Conservation (phyloP, 2,113 vertebrate species). For the Aspidoscelis tigris region DNA sequence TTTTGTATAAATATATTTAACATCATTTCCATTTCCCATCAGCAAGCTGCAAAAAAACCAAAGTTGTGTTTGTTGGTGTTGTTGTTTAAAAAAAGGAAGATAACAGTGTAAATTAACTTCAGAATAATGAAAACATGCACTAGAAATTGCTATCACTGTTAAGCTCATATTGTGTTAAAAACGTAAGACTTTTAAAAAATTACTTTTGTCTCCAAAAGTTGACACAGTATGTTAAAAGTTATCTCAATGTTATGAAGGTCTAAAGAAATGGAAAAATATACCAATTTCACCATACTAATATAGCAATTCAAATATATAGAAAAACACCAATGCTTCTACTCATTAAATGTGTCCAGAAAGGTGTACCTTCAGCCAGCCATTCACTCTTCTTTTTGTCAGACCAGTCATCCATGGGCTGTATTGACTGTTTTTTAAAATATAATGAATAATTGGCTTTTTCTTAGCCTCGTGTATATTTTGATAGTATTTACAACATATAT, state of each 20-base stretch:
- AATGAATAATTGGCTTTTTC: slow-evolving; percentile 40
- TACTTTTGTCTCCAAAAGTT: neutral
- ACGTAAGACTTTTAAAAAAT: slow-evolving; percentile 9
- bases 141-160: neutral
- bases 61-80: neutral
- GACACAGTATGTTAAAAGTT: neutral
- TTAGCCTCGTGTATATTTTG: slow-evolving; percentile 43
- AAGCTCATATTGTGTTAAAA: neutral
- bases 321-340: neutral
- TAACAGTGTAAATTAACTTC: neutral
- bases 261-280: slow-evolving; percentile 20
- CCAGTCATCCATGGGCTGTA: slow-evolving; percentile 6
- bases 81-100: slow-evolving; percentile 1
- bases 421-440: slow-evolving; percentile 47
- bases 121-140: slow-evolving; percentile 1
- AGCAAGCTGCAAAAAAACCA: neutral
- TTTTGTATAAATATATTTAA: neutral
- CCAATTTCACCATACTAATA: neutral
- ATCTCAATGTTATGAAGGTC: neutral
- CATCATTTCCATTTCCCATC: neutral
- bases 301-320: neutral
- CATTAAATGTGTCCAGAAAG: neutral
- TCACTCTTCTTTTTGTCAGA: slow-evolving; percentile 31
- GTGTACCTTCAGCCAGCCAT: slow-evolving; percentile 10
- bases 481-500: slow-evolving; percentile 69